Percentiles rank a stretch among this genome's conserved stretches.
These are phyloP conservation scores for Pseudomugil gertrudae DNA, from an alignment of 2,797 vertebrate genomes.

Conservation along the genomic window DNA sequence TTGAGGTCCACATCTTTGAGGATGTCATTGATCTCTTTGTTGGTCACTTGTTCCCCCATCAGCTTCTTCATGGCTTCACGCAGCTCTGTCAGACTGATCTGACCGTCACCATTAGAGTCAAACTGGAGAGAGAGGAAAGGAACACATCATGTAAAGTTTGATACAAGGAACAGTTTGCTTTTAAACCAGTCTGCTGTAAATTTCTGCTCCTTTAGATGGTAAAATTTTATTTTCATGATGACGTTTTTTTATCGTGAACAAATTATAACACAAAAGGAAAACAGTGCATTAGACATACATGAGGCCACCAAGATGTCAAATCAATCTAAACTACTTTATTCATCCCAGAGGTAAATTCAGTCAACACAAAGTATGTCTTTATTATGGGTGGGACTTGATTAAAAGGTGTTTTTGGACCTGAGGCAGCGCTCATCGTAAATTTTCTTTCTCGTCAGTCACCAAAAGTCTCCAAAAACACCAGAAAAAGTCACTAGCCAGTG, in stretches of 20 bases:
- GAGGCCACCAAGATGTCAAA: no score
- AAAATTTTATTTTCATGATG: not conserved
- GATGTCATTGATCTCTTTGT: conserved; percentile 92
- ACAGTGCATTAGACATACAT: no score
- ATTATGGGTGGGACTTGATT: no score
- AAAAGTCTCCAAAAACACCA: no score
- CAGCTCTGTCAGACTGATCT: conserved; percentile 90
- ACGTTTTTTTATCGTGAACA: not conserved
- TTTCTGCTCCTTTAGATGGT: not conserved
- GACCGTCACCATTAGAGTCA: conserved; percentile 91
- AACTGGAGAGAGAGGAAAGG: conserved; percentile 79
- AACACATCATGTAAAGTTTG: not conserved
- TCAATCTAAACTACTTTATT: no score
- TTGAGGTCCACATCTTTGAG: conserved; percentile 92
- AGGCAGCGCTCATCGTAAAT: no score
- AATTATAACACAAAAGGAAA: not conserved
- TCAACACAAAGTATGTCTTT: no score
- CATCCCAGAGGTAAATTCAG: no score
- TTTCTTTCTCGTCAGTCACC: no score
- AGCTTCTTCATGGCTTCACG: conserved; percentile 94
- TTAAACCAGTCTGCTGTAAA: no score
- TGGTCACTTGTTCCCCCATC: conserved; percentile 91
- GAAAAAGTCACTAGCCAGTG: no score
- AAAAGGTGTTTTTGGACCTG: no score
- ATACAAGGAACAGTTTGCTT: not conserved